phyloP scores from a whole-genome alignment of 2,797 vertebrate genomes.

The Coregonus ussuriensis region DNA sequence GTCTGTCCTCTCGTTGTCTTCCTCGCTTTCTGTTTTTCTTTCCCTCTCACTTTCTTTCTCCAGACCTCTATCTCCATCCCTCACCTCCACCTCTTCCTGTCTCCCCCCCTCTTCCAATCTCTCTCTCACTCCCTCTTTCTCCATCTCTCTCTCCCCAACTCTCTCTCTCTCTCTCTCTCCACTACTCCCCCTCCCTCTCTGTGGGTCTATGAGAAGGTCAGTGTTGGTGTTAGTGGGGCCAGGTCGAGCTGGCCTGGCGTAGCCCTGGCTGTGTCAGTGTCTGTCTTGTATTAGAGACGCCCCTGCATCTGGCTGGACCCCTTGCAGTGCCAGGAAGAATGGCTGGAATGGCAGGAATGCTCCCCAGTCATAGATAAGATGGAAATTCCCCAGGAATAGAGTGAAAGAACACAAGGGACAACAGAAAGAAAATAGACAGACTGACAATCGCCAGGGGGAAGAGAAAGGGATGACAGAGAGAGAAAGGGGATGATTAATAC shows the following conservation, averaged over 20 bases:
- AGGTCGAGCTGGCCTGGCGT: conserved; percentile 36
- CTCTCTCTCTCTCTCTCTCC: background rate
- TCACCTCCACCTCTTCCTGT: background rate
- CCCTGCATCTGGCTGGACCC: conserved; percentile 61
- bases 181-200: conserved; percentile 30
- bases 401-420: conserved; percentile 32
- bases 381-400: conserved; percentile 51
- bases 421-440: conserved; percentile 35
- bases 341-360: conserved; percentile 76
- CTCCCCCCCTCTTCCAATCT: background rate
- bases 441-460: conserved; percentile 20
- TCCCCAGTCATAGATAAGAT: conserved; percentile 57
- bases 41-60: too few relatives aligned
- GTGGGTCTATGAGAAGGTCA: conserved; percentile 47
- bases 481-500: background rate
- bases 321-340: conserved; percentile 62
- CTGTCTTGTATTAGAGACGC: conserved; percentile 70
- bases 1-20: conserved; percentile 18
- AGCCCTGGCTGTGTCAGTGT: conserved; percentile 35
- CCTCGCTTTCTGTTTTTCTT: conserved; percentile 14
- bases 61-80: conserved; percentile 8
- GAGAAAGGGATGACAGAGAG: background rate
- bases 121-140: background rate
- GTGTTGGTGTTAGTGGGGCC: conserved; percentile 6
- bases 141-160: conserved; percentile 29